Percentiles rank a stretch among this genome's conserved stretches.
phyloP scores from a whole-genome alignment of 2,113 vertebrate species.

The Periophthalmus modestus region DNA sequence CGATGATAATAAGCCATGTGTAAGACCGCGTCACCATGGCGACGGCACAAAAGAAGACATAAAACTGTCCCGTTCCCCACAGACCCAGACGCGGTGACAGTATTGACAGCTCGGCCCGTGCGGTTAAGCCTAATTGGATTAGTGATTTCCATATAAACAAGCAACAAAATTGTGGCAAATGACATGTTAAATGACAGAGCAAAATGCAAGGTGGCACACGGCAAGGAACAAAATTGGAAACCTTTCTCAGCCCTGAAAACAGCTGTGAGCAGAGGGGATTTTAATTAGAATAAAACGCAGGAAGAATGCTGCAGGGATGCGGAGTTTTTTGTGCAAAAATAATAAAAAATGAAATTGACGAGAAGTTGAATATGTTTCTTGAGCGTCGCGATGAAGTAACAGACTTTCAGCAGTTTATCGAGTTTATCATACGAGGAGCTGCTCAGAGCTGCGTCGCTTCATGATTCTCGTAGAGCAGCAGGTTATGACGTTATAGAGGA shows the following conservation, averaged over 20 bases:
- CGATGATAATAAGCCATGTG: neutral
- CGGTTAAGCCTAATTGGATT: constrained; percentile 49
- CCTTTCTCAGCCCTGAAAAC: constrained; percentile 14
- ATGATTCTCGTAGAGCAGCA: too few species aligned
- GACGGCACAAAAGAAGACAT: constrained; percentile 26
- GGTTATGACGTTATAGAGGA: too few species aligned
- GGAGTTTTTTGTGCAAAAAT: neutral
- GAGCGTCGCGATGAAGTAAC: neutral
- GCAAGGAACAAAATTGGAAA: constrained; percentile 29
- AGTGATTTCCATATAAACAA: constrained; percentile 66
- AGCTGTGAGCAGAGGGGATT: constrained; percentile 1
- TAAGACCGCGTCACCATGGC: neutral
- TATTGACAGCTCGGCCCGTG: constrained; percentile 43
- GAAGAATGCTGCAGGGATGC: neutral
- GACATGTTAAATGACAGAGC: constrained; percentile 31
- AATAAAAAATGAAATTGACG: neutral
- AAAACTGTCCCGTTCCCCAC: constrained; percentile 1
- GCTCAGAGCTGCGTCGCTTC: too few species aligned
- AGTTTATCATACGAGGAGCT: neutral
- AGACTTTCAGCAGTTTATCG: neutral
- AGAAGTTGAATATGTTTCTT: neutral
- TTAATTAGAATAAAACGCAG: constrained; percentile 25
- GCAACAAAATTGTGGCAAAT: constrained; percentile 67
- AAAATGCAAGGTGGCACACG: constrained; percentile 46
- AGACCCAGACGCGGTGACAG: constrained; percentile 11